Conservation (phyloP, 1,140 invertebrate species). For the Mya arenaria region DNA sequence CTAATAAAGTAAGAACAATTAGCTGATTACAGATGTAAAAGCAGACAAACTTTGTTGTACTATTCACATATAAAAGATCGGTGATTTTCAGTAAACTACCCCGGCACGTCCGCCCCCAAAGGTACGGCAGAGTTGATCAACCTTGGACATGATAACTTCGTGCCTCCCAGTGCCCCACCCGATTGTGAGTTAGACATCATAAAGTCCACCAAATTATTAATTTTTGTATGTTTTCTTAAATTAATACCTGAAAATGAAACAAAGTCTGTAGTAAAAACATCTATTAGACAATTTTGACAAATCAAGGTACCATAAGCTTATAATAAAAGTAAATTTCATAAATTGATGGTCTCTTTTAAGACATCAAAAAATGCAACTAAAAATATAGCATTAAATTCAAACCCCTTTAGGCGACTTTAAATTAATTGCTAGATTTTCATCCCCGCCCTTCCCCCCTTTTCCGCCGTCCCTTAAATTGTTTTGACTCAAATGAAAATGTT, state of each 20-base stretch:
- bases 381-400: neutral
- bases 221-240: neutral
- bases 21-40: too few relatives aligned
- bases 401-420: neutral
- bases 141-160: conserved; percentile 32
- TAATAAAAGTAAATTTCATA: neutral
- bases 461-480: neutral
- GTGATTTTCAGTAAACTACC: conserved; percentile 26
- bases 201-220: neutral
- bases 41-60: too few relatives aligned
- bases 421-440: neutral
- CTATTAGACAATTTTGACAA: neutral
- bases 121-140: conserved; percentile 24
- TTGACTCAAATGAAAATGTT: neutral
- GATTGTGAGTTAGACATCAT: conserved; percentile 11
- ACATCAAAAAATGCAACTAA: neutral
- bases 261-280: neutral
- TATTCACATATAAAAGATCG: neutral
- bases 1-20: too few relatives aligned
- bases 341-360: neutral
- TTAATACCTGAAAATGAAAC: neutral
- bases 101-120: conserved; percentile 4
- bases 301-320: neutral
- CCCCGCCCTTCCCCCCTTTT: neutral
- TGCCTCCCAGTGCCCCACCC: conserved; percentile 1